Evolutionary conservation across 2,113 vertebrate genomes (phyloP), one percentile per base, ranked within the genome.

Genomic region (Pteruthius melanotis): DNA sequence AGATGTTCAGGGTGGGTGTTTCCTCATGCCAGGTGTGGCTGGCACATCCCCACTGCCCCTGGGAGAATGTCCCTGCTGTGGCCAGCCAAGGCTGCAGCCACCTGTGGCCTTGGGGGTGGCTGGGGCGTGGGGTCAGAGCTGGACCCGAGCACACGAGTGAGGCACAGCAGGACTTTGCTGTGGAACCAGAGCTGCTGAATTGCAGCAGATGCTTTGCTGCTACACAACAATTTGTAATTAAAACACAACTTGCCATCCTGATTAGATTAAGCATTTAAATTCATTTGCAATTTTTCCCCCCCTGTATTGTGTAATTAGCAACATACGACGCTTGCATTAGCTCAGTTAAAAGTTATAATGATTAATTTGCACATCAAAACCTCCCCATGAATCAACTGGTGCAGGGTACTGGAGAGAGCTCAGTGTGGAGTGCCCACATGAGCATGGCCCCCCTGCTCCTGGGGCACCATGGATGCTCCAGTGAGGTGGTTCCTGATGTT

Each of bases 331-430:
- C 90, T 97, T 89, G 52, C 68, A 89, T 96, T 94, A 96, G 94
- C 82, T 53, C 83, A 56, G 72, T 95, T 94, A 96, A 96, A 96
- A 95, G 95, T 95, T 92, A 75, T 64, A 91, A 96, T 94, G 95
- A 97, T 97, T 95, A 95, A 97, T 94, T 90, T 33, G 71, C 83
- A 78, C 83, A 78, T 93, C 90, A 91, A 71, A 97, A 89, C 77
- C 60, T 87, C 82, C 85, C 93, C 54, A 15, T 91, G 89, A 89
- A 94, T 95, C 89, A 89, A 23, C 47, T 19, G 94, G 47, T 84
- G 47, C 30, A 3, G 54, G 7, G 7, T 40, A 49, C 54, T 6
- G 5, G 57, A 45, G 75, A 4, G 11, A 53, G 86, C 84, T 91
- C 68, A 12, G 6, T 20, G 69, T 5, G 72, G 61, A 56, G 35